Conservation (phyloP, 2,888 invertebrate genomes). For the Pachydiplax longipennis region DNA sequence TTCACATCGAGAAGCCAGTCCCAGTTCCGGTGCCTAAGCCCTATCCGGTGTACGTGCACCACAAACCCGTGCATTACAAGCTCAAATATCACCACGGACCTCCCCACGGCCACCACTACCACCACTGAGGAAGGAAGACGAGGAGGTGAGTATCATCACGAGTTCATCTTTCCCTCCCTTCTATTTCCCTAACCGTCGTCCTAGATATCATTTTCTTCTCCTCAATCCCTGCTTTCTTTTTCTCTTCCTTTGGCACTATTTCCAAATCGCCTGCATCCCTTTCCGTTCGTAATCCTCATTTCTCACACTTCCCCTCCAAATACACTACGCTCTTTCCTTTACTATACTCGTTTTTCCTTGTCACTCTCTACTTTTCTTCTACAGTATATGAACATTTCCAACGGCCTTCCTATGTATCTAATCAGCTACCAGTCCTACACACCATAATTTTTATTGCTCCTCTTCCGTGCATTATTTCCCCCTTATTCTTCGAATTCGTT, state of each 20-base stretch:
- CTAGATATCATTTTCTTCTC: neutral
- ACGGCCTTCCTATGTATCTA: too few species aligned
- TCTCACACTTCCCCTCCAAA: too few species aligned
- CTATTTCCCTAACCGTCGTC: neutral
- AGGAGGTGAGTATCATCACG: neutral
- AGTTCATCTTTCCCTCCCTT: neutral
- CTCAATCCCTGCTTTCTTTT: neutral
- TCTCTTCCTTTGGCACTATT: neutral
- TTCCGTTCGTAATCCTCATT: too few species aligned
- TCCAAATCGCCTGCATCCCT: too few species aligned
- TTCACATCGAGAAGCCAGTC: slow-evolving; percentile 9
- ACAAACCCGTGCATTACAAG: neutral
- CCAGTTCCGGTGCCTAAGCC: slow-evolving; percentile 6
- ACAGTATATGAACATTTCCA: too few species aligned
- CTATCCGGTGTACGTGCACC: neutral
- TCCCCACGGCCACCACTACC: neutral
- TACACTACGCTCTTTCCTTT: too few species aligned
- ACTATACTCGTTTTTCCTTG: too few species aligned
- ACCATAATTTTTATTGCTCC: too few species aligned
- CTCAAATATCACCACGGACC: slow-evolving; percentile 2
- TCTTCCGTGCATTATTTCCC: too few species aligned
- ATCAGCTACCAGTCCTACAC: too few species aligned
- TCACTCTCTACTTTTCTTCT: too few species aligned
- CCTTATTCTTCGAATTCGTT: too few species aligned
- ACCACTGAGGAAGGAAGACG: neutral